phyloP scores from a whole-genome alignment of 2,113 vertebrate genomes.

The Tachysurus vachellii region DNA sequence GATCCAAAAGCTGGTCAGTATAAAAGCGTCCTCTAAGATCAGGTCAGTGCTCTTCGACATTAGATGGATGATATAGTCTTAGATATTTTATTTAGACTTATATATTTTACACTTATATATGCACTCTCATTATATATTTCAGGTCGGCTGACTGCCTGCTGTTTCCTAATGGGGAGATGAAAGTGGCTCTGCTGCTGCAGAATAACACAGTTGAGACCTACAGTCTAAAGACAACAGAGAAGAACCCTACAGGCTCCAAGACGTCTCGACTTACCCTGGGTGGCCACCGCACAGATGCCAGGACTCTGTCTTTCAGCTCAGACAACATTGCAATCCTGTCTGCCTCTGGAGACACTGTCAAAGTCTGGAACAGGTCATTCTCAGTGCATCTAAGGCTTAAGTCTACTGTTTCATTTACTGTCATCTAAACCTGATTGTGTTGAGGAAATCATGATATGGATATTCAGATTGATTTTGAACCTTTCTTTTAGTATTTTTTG shows the following conservation, averaged over 20 bases:
- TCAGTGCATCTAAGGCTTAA: neutral
- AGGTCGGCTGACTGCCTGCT: slow-evolving; percentile 86
- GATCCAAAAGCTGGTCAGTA: slow-evolving; percentile 79
- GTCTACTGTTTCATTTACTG: neutral
- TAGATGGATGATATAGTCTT: neutral
- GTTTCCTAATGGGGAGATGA: slow-evolving; percentile 83
- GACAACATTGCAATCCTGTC: slow-evolving; percentile 95
- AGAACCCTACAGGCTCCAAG: slow-evolving; percentile 70
- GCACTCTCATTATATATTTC: neutral
- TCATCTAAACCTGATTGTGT: neutral
- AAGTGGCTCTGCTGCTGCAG: slow-evolving; percentile 86
- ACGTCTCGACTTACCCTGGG: slow-evolving; percentile 79
- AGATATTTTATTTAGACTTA: no score
- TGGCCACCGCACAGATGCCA: slow-evolving; percentile 89
- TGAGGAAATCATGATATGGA: neutral
- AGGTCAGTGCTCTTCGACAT: slow-evolving; percentile 72
- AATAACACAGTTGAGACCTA: slow-evolving; percentile 89
- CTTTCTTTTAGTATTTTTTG: slow-evolving; percentile 26
- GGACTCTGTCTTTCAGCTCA: slow-evolving; percentile 92
- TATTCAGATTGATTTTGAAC: neutral
- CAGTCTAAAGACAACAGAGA: slow-evolving; percentile 68
- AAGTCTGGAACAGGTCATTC: slow-evolving; percentile 94
- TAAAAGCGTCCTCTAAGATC: slow-evolving; percentile 91
- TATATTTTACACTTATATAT: no score
- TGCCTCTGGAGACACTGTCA: slow-evolving; percentile 87